Conservation (phyloP, 2,797 vertebrate species). For the Strix occidentalis region DNA sequence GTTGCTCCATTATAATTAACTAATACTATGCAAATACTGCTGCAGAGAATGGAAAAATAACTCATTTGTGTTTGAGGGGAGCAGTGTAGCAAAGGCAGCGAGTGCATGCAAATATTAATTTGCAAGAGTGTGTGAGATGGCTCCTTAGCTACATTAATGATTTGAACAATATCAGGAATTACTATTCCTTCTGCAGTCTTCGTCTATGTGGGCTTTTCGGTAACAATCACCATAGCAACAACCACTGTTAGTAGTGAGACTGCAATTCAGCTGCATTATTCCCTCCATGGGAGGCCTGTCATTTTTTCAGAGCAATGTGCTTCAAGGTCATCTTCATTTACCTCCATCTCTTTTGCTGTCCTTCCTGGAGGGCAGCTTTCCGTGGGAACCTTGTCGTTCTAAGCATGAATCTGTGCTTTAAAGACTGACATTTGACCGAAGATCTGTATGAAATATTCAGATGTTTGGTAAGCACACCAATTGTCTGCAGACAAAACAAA, state of each 20-base stretch:
- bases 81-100: background rate
- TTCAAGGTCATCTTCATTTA: conserved; percentile 66
- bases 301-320: conserved; percentile 20
- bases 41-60: conserved; percentile 19
- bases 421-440: background rate
- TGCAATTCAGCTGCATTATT: conserved; percentile 55
- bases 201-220: conserved; percentile 23
- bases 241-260: conserved; percentile 41
- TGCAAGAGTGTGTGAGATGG: conserved; percentile 14
- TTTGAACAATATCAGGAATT: conserved; percentile 66
- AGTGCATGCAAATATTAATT: conserved; percentile 49
- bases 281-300: conserved; percentile 61
- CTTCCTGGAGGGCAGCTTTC: conserved; percentile 38
- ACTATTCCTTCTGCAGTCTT: conserved; percentile 51
- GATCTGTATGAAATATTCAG: background rate
- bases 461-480: background rate
- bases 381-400: background rate
- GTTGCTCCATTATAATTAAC: conserved; percentile 51
- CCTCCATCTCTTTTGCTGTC: conserved; percentile 29
- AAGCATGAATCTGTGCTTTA: background rate
- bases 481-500: background rate
- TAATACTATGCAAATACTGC: conserved; percentile 41
- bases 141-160: conserved; percentile 30
- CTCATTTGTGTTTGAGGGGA: conserved; percentile 19
- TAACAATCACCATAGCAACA: conserved; percentile 70